phyloP scores from a whole-genome alignment of 2,797 vertebrate genomes.

The Pangasius krempfi region DNA sequence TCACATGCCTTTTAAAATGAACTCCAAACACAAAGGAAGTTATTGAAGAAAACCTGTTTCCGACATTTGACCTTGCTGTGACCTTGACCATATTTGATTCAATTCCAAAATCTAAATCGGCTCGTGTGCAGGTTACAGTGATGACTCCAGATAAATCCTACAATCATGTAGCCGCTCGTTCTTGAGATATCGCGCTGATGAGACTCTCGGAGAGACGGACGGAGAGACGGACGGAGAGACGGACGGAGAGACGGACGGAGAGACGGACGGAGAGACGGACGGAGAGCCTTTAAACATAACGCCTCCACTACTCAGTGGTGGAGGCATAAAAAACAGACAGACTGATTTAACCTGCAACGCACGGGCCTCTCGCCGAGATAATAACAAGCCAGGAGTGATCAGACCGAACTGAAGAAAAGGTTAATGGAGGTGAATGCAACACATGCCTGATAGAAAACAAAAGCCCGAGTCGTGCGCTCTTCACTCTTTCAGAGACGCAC shows the following conservation, averaged over 20 bases:
- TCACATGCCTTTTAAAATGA: too few species aligned
- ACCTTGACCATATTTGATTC: neutral
- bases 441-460: neutral
- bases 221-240: neutral
- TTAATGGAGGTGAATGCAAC: neutral
- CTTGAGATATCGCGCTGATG: neutral
- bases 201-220: neutral
- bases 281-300: neutral
- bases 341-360: neutral
- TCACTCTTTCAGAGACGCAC: neutral
- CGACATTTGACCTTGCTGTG: too few species aligned
- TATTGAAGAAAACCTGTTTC: too few species aligned
- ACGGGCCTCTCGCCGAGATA: neutral
- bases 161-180: neutral
- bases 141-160: neutral
- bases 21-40: too few species aligned
- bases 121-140: too few species aligned
- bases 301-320: neutral
- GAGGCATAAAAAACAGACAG: neutral
- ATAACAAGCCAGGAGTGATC: neutral
- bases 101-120: neutral
- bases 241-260: too few species aligned
- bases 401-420: neutral
- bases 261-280: neutral
- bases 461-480: neutral